These are phyloP conservation scores for Tenthredo notha DNA, from an alignment of 2,888 invertebrate species.

Conservation along the genomic window DNA sequence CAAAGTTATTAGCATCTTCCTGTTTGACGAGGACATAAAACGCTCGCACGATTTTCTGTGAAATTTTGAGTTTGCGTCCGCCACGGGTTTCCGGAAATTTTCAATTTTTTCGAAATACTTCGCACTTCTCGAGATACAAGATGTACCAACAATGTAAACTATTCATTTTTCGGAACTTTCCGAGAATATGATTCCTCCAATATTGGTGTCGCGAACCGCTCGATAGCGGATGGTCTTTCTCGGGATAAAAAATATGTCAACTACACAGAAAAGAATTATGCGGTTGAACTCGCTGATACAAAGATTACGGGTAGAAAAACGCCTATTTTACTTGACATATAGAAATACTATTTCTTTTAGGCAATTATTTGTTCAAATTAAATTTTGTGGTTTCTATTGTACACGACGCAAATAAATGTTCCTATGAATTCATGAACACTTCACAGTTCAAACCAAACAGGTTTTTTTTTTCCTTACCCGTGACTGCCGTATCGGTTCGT, in stretches of 20 bases:
- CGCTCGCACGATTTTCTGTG: not conserved
- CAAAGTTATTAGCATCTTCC: slow-evolving; percentile 28
- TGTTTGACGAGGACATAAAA: not conserved
- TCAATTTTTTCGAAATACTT: not conserved
- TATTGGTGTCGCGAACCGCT: not conserved
- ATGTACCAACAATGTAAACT: not conserved
- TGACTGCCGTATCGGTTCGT: not conserved
- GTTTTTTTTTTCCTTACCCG: not conserved
- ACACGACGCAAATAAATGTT: not conserved
- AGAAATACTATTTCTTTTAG: not conserved
- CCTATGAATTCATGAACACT: not conserved
- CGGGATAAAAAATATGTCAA: not conserved
- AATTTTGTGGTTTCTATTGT: slow-evolving; percentile 11
- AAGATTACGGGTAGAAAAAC: not conserved
- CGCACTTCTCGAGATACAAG: not conserved
- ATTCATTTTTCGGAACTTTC: not conserved
- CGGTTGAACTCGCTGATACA: not conserved
- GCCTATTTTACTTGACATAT: not conserved
- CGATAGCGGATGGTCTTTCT: not conserved
- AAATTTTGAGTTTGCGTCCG: not conserved
- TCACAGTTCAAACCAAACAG: not conserved
- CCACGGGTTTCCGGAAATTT: not conserved
- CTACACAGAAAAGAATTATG: not conserved
- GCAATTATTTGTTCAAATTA: slow-evolving; percentile 16
- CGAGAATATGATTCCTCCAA: not conserved